These are phyloP conservation scores for Tapirus indicus DNA, from an alignment of 2,797 vertebrate species.

Conservation along the genomic window DNA sequence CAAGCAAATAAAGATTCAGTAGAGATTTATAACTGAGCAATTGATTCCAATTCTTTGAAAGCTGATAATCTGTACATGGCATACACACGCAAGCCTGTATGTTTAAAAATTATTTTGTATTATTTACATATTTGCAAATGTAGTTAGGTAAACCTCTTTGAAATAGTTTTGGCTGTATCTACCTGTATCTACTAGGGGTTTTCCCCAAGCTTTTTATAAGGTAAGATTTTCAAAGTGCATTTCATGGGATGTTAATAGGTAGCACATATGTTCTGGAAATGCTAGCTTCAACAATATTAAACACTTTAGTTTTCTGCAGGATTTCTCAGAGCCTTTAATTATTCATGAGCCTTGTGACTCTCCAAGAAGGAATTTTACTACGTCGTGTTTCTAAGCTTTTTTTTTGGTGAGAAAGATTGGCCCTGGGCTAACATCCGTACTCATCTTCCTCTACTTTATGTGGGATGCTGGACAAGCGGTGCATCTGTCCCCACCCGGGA, in stretches of 20 bases:
- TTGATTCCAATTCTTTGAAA: background rate
- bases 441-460: too few species aligned
- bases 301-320: background rate
- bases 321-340: slow-evolving; percentile 3
- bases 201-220: background rate
- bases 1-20: slow-evolving; percentile 32
- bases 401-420: too few species aligned
- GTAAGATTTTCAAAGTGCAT: background rate
- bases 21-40: background rate
- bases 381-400: background rate
- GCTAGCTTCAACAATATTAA: slow-evolving; percentile 22
- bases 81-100: background rate
- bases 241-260: slow-evolving; percentile 11
- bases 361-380: background rate
- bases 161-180: background rate
- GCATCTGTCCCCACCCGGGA: too few species aligned
- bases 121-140: background rate
- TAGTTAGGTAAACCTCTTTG: background rate
- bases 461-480: too few species aligned
- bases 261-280: background rate
- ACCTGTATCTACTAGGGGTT: background rate
- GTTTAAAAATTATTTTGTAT: slow-evolving; percentile 24
- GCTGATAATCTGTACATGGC: background rate
- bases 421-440: too few species aligned
- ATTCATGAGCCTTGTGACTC: background rate